Evolutionary conservation across 2,797 vertebrate species (phyloP).

Genomic region (Siniperca scherzeri): DNA sequence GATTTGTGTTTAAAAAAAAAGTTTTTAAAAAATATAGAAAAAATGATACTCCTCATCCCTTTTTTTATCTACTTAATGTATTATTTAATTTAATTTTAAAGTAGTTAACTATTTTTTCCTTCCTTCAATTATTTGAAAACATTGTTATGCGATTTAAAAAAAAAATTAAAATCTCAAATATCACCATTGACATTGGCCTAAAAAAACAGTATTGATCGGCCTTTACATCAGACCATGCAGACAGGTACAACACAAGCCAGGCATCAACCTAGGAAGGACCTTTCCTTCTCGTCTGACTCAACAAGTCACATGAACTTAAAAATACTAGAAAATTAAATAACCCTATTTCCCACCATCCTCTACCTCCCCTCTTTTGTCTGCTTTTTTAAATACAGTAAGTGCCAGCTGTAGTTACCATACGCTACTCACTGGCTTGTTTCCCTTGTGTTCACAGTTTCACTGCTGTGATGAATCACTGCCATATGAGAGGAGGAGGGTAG

Average conservation of each 20-base stretch:
- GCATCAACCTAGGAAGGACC: too few species aligned
- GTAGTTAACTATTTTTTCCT: too few species aligned
- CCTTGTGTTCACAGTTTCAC: slow-evolving; percentile 50
- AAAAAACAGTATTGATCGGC: too few species aligned
- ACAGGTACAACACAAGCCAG: not conserved
- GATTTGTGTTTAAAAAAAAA: not conserved
- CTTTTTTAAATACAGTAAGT: slow-evolving; percentile 3
- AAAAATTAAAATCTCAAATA: not conserved
- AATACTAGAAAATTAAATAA: slow-evolving; percentile 1
- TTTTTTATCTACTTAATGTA: not conserved
- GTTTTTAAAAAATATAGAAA: not conserved
- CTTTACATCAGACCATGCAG: not conserved
- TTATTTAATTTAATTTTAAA: not conserved
- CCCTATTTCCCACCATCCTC: not conserved
- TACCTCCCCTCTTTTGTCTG: slow-evolving; percentile 17
- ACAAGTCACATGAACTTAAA: not conserved
- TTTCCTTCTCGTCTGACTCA: not conserved
- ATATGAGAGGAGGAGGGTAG: slow-evolving; percentile 19
- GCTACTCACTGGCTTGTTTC: slow-evolving; percentile 35
- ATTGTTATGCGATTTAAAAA: not conserved
- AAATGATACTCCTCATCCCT: not conserved
- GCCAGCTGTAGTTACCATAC: slow-evolving; percentile 43
- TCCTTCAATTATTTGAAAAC: not conserved
- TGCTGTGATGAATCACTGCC: slow-evolving; percentile 61
- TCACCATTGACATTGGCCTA: not conserved